Evolutionary conservation across 2,797 vertebrate genomes (phyloP), one percentile per base, ranked within the genome.

Genomic region (Halcyon smyrnensis): DNA sequence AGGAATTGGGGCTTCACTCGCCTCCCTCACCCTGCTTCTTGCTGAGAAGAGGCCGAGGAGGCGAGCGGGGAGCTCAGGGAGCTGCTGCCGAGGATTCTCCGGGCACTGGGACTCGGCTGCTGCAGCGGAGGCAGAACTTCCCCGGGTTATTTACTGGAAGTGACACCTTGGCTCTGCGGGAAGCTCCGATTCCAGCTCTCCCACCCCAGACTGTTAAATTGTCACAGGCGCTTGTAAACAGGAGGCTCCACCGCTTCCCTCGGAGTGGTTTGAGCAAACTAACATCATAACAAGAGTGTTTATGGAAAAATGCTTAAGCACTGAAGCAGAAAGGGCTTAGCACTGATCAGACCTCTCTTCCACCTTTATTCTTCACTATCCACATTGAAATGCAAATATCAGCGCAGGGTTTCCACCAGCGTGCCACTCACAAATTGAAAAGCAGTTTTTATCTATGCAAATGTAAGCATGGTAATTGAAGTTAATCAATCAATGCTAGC

Each of bases 381-480:
- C 99, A 99, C 99, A 99, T 99, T 99, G 99, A 99, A 99, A 99
- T 99, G 99, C 99, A 99, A 99, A 99, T 99, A 99, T 98, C 99
- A 98, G 99, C 97, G 97, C 99, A 99, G 99, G 99, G 99, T 99
- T 99, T 99, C 99, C 99, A 99, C 99, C 98, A 98, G 98, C 96
- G 98, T 99, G 99, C 99, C 99, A 99, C 99, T 99, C 99, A 99
- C 99, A 99, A 99, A 99, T 99, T 99, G 99, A 99, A 99, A 99
- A 99, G 99, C 99, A 99, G 99, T 99, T 99, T 99, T 99, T 99
- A 99, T 99, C 99, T 99, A 99, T 99, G 99, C 99, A 99, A 99
- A 99, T 99, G 99, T 99, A 99, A 99, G 99, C 99, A 99, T 99
- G 99, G 99, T 99, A 99, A 99, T 99, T 99, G 99, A 99, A 99